Percentiles rank a stretch among this genome's conserved stretches.
These are phyloP conservation scores for Aleiodes leptofemur DNA, from an alignment of 2,888 invertebrate species.

Conservation along the genomic window DNA sequence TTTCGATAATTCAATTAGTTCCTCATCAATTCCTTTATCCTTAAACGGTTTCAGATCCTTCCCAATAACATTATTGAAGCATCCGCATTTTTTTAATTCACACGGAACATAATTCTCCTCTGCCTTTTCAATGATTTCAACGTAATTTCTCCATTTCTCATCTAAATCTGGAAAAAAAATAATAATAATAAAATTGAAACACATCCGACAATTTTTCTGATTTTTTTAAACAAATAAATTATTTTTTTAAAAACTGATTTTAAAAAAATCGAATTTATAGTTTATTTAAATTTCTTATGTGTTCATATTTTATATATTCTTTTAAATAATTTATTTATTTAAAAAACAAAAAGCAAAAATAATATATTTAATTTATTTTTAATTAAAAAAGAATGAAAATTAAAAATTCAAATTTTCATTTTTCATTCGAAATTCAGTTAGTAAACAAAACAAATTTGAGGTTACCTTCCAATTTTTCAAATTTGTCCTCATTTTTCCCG, in stretches of 20 bases:
- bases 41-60: conserved; percentile 84
- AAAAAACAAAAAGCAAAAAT: no score
- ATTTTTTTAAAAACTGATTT: no score
- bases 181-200: no score
- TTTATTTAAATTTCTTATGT: no score
- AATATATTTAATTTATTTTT: no score
- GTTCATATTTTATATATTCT: no score
- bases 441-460: conserved; percentile 7
- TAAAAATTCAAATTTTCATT: conserved; percentile 19
- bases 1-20: conserved; percentile 80
- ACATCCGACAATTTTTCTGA: no score
- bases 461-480: conserved; percentile 56
- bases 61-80: conserved; percentile 80
- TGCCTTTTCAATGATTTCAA: conserved; percentile 77
- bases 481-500: background rate
- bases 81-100: conserved; percentile 79
- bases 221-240: no score
- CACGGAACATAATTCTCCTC: conserved; percentile 78
- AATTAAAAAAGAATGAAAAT: no score
- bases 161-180: conserved; percentile 76
- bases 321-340: no score
- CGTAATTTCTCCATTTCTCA: conserved; percentile 74
- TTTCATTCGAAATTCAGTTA: no score
- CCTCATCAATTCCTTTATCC: conserved; percentile 82
- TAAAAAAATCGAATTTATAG: no score